These are phyloP conservation scores for Thaumetopoea pityocampa DNA, from an alignment of 1,140 invertebrate species.

Conservation along the genomic window DNA sequence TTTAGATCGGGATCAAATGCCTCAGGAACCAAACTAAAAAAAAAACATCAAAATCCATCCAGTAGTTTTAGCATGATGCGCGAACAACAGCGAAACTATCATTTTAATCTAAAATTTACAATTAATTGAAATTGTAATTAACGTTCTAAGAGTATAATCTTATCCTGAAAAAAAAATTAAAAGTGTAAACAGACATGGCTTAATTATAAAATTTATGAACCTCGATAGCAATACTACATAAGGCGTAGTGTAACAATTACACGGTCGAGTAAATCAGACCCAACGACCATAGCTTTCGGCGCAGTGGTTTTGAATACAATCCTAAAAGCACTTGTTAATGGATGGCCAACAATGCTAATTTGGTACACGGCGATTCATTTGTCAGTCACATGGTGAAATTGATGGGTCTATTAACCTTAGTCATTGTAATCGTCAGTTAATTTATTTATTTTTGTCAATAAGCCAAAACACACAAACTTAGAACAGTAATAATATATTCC, in stretches of 20 bases:
- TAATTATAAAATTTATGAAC: conserved; percentile 12
- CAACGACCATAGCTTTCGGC: conserved; percentile 31
- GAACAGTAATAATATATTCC: too few species aligned
- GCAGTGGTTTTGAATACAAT: conserved; percentile 35
- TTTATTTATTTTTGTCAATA: background rate
- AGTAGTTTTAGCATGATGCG: too few species aligned
- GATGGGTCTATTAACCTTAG: conserved; percentile 16
- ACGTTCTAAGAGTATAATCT: too few species aligned
- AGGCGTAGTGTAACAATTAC: conserved; percentile 36
- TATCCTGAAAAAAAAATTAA: too few species aligned
- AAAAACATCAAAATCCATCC: too few species aligned
- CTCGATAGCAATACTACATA: conserved; percentile 2
- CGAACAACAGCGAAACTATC: too few species aligned
- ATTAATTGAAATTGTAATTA: too few species aligned
- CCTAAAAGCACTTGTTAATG: conserved; percentile 26
- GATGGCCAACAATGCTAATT: conserved; percentile 21
- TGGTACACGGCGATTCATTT: conserved; percentile 11
- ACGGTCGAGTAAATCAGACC: conserved; percentile 40
- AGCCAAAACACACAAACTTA: too few species aligned
- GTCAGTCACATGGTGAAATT: conserved; percentile 13
- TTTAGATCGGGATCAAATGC: too few species aligned
- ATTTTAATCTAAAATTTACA: too few species aligned
- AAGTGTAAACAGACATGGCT: too few species aligned
- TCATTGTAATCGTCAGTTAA: background rate
- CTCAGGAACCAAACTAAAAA: too few species aligned